These are phyloP conservation scores for Pseudoips prasinana DNA, from an alignment of 2,888 invertebrate genomes.

Conservation along the genomic window DNA sequence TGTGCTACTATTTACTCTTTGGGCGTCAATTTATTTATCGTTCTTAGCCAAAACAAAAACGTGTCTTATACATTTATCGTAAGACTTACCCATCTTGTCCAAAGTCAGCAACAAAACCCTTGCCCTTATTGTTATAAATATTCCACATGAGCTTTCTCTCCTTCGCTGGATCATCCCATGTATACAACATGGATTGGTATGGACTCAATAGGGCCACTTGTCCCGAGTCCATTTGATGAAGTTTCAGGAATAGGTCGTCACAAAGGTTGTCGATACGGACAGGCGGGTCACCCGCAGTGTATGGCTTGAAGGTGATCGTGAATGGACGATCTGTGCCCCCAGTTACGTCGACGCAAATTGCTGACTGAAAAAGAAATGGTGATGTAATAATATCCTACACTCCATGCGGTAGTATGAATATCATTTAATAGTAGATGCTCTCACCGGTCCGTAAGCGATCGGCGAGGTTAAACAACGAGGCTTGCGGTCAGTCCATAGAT, in stretches of 20 bases:
- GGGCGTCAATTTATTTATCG: too few species aligned
- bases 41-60: too few species aligned
- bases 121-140: slow-evolving; percentile 89
- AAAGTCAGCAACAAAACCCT: slow-evolving; percentile 88
- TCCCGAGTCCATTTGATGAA: slow-evolving; percentile 83
- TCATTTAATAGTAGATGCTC: too few species aligned
- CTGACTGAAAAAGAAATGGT: slow-evolving; percentile 75
- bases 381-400: not conserved
- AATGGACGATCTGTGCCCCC: slow-evolving; percentile 89
- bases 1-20: too few species aligned
- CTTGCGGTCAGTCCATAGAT: too few species aligned
- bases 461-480: too few species aligned
- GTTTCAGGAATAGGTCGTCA: slow-evolving; percentile 89
- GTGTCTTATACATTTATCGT: too few species aligned
- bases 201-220: slow-evolving; percentile 89
- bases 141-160: slow-evolving; percentile 90
- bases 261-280: slow-evolving; percentile 92
- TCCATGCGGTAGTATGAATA: too few species aligned
- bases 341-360: slow-evolving; percentile 86
- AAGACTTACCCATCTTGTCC: slow-evolving; percentile 84
- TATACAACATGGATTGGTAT: slow-evolving; percentile 87
- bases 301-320: slow-evolving; percentile 88
- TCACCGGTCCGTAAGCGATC: too few species aligned
- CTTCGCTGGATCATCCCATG: slow-evolving; percentile 92
- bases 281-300: slow-evolving; percentile 89